phyloP scores from a whole-genome alignment of 1,140 invertebrate species.

The Campodea augens region DNA sequence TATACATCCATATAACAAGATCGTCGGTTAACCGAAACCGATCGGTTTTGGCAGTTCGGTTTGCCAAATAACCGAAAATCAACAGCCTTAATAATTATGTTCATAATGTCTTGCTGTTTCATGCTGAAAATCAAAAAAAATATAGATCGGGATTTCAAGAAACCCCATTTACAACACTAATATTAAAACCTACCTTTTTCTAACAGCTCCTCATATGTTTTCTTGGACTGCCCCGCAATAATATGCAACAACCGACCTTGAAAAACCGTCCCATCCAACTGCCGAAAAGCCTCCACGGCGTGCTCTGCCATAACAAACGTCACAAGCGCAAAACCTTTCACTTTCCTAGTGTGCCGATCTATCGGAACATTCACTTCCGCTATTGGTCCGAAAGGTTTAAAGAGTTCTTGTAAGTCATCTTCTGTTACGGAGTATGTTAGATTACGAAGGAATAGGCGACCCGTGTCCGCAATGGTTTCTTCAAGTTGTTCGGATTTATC shows the following conservation, averaged over 20 bases:
- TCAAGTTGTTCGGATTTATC: conserved; percentile 45
- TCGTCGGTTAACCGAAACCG: too few relatives aligned
- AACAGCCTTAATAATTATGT: too few relatives aligned
- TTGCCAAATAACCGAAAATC: too few relatives aligned
- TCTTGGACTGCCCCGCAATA: conserved; percentile 62
- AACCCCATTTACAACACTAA: background rate
- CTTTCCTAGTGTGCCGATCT: conserved; percentile 58
- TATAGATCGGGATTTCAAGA: background rate
- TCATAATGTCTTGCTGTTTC: too few relatives aligned
- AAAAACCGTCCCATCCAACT: conserved; percentile 73
- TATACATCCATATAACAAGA: too few relatives aligned
- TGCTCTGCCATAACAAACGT: conserved; percentile 91
- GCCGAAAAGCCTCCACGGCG: conserved; percentile 69
- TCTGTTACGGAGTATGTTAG: conserved; percentile 74
- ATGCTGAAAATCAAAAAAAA: background rate
- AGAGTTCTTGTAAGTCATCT: conserved; percentile 63
- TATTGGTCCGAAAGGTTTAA: conserved; percentile 72
- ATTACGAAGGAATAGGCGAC: conserved; percentile 87
- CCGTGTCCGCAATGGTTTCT: conserved; percentile 73
- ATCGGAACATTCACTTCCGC: conserved; percentile 79
- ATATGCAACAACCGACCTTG: conserved; percentile 86
- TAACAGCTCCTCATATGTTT: conserved; percentile 27
- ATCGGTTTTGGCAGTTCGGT: too few relatives aligned
- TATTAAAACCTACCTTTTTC: conserved; percentile 24
- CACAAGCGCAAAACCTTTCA: conserved; percentile 86